Percentiles rank a stretch among this genome's conserved stretches.
phyloP scores from a whole-genome alignment of 2,113 vertebrate genomes.

The Onychostruthus taczanowskii region DNA sequence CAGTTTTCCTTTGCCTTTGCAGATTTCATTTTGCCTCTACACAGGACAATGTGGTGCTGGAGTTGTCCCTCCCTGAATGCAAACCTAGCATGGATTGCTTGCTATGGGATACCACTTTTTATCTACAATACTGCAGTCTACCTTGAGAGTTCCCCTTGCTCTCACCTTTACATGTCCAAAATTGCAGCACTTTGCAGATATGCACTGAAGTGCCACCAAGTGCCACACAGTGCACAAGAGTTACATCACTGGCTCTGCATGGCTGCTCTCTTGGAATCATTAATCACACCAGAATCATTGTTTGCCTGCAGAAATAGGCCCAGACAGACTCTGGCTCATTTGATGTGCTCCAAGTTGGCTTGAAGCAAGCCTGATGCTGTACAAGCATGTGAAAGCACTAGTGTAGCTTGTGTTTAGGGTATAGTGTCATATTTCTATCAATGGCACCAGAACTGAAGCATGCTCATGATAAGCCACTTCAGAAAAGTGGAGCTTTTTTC shows the following conservation, averaged over 20 bases:
- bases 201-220: background rate
- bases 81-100: background rate
- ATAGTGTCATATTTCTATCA: background rate
- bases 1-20: background rate
- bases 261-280: background rate
- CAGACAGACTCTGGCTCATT: background rate
- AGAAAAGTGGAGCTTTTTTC: background rate
- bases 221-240: background rate
- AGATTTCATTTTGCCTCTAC: background rate
- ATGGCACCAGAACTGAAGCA: background rate
- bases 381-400: background rate
- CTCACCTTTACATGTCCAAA: background rate
- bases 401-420: background rate
- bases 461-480: background rate
- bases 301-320: background rate
- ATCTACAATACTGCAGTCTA: background rate
- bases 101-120: background rate
- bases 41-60: background rate
- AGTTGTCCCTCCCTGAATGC: background rate
- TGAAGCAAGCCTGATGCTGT: background rate
- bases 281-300: background rate
- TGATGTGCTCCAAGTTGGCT: background rate
- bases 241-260: background rate
- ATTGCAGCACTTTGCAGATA: background rate
- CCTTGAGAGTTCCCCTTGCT: background rate